Evolutionary conservation across 1,140 invertebrate species (phyloP).

Genomic region (Apis cerana): DNA sequence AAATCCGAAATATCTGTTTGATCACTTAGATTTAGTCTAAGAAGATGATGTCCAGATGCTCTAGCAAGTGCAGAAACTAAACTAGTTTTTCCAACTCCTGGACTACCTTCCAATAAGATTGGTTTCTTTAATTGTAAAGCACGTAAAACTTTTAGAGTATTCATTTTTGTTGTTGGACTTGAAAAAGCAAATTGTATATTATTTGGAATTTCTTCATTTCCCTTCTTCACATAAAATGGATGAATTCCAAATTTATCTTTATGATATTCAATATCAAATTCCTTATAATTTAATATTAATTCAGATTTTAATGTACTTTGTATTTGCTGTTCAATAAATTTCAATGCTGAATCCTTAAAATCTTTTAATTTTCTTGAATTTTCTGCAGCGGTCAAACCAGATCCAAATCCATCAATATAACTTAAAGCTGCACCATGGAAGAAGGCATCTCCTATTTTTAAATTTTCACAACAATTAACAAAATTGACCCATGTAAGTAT

Average conservation of each 20-base stretch:
- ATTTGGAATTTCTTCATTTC: conserved; percentile 64
- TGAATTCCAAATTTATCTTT: conserved; percentile 84
- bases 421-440: conserved; percentile 95
- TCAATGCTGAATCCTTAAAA: conserved; percentile 80
- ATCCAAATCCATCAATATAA: conserved; percentile 94
- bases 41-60: conserved; percentile 90
- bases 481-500: conserved; percentile 96
- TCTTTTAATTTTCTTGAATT: conserved; percentile 79
- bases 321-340: conserved; percentile 82
- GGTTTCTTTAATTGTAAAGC: conserved; percentile 95
- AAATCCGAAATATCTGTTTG: conserved; percentile 99
- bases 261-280: conserved; percentile 38
- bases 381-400: conserved; percentile 85
- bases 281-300: conserved; percentile 29
- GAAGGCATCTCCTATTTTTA: conserved; percentile 86
- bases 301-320: conserved; percentile 52
- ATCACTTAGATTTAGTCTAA: conserved; percentile 98
- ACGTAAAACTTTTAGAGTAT: conserved; percentile 92
- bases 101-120: conserved; percentile 97
- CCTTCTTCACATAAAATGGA: conserved; percentile 87
- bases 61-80: conserved; percentile 95
- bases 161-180: conserved; percentile 91
- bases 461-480: conserved; percentile 84
- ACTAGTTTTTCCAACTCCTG: conserved; percentile 99
- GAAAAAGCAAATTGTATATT: conserved; percentile 84